A percentile compares a stretch with the other conserved stretches of the same genome.
phyloP scores from a whole-genome alignment of 2,113 vertebrate species.

The Ia io region DNA sequence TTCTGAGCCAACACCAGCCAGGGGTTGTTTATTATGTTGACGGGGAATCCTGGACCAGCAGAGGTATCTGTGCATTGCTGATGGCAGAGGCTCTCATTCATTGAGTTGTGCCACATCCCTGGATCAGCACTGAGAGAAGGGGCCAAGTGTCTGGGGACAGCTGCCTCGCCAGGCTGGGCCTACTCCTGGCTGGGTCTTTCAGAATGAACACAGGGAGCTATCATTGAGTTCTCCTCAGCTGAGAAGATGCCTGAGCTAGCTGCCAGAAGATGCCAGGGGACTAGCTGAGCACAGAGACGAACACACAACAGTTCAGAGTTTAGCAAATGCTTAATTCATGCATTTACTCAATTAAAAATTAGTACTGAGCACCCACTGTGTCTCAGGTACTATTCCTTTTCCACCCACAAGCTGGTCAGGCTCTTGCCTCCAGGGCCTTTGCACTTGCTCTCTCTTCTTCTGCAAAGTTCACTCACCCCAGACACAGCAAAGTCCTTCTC shows the following conservation, averaged over 20 bases:
- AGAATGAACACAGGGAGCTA: neutral
- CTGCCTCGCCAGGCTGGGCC: neutral
- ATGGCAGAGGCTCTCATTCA: neutral
- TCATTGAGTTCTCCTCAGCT: neutral
- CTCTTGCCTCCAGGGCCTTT: neutral
- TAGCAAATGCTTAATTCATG: neutral
- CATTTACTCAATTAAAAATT: neutral
- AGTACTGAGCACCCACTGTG: neutral
- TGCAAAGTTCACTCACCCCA: neutral
- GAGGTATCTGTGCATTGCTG: neutral
- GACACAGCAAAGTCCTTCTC: neutral
- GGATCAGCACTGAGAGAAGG: neutral
- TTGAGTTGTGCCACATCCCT: neutral
- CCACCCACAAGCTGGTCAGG: neutral
- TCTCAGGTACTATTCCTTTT: neutral
- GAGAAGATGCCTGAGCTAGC: neutral
- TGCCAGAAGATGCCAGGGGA: too few relatives aligned
- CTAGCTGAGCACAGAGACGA: neutral
- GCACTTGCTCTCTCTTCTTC: neutral
- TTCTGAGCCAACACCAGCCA: constrained; percentile 44
- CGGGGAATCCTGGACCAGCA: neutral
- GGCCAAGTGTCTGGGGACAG: neutral
- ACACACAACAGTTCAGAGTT: neutral
- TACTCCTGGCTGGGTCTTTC: neutral
- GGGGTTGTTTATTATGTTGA: constrained; percentile 48